These are phyloP conservation scores for Corvus moneduloides DNA, from an alignment of 2,113 vertebrate species.

Conservation along the genomic window DNA sequence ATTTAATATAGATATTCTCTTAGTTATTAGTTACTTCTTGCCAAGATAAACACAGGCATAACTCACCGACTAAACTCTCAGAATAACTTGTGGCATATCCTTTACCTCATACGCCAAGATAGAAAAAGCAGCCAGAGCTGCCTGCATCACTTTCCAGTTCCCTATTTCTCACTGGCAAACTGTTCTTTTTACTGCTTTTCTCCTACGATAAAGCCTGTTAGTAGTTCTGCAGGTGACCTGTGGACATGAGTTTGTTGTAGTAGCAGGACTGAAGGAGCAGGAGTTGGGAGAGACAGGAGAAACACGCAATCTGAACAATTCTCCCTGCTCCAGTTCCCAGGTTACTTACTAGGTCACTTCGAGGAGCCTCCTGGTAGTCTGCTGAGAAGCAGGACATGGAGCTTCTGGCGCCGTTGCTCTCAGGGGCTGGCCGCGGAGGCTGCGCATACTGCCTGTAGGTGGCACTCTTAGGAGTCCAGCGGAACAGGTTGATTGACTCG, in stretches of 20 bases:
- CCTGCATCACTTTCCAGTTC: background rate
- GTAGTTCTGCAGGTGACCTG: background rate
- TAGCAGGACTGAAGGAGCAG: background rate
- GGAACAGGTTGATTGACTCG: constrained; percentile 96
- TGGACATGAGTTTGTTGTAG: background rate
- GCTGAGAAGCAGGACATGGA: constrained; percentile 75
- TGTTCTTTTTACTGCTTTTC: background rate
- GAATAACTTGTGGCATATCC: background rate
- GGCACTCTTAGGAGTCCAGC: constrained; percentile 94
- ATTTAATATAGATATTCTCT: background rate
- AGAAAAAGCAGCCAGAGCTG: background rate
- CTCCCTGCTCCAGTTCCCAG: background rate
- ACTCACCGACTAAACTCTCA: background rate
- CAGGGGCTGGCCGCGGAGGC: constrained; percentile 66
- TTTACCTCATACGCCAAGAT: background rate
- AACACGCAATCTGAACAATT: rapidly evolving
- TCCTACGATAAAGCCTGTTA: background rate
- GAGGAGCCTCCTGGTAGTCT: constrained; percentile 86
- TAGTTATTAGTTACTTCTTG: background rate
- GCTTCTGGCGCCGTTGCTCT: constrained; percentile 63
- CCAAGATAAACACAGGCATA: background rate
- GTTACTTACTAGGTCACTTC: constrained; percentile 84
- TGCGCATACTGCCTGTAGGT: constrained; percentile 93
- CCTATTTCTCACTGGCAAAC: background rate
- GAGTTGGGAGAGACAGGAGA: background rate